Conservation (phyloP, 2,113 vertebrate species). For the Arothron firmamentum region DNA sequence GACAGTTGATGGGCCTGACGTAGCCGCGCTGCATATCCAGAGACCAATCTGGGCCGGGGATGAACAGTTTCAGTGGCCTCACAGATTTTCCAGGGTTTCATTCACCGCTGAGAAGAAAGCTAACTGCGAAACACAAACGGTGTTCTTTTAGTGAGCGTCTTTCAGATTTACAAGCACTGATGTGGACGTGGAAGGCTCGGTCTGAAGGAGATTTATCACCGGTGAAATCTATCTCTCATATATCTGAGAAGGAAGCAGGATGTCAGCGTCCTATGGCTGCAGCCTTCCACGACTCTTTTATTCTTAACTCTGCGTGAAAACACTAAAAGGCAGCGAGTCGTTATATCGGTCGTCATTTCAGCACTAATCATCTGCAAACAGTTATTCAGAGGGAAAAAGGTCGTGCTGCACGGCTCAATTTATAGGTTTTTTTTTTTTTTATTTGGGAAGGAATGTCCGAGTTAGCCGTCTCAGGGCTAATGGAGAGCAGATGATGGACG, state of each 20-base stretch:
- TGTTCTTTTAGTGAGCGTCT: conserved; percentile 48
- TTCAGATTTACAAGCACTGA: conserved; percentile 47
- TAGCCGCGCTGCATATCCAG: conserved; percentile 8
- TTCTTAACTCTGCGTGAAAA: not conserved
- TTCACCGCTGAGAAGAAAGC: conserved; percentile 53
- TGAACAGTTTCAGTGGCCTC: not conserved
- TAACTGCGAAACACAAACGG: conserved; percentile 61
- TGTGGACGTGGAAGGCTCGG: conserved; percentile 28
- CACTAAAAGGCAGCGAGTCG: not conserved
- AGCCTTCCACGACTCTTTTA: not conserved
- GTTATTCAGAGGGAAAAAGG: conserved; percentile 5
- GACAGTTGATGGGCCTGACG: conserved; percentile 17
- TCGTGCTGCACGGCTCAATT: not conserved
- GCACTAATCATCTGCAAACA: conserved; percentile 9
- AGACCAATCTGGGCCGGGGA: conserved; percentile 17
- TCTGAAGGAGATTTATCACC: conserved; percentile 46
- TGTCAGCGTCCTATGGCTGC: not conserved
- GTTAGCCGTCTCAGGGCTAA: conserved; percentile 37
- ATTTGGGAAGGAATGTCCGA: conserved; percentile 24
- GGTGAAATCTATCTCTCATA: conserved; percentile 1
- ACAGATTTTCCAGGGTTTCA: conserved; percentile 46
- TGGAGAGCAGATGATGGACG: conserved; percentile 55
- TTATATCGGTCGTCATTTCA: not conserved
- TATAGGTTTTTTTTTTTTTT: conserved; percentile 20
- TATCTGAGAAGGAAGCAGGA: too few species aligned